phyloP scores from a whole-genome alignment of 2,113 vertebrate species.

The Tragelaphus buxtoni region DNA sequence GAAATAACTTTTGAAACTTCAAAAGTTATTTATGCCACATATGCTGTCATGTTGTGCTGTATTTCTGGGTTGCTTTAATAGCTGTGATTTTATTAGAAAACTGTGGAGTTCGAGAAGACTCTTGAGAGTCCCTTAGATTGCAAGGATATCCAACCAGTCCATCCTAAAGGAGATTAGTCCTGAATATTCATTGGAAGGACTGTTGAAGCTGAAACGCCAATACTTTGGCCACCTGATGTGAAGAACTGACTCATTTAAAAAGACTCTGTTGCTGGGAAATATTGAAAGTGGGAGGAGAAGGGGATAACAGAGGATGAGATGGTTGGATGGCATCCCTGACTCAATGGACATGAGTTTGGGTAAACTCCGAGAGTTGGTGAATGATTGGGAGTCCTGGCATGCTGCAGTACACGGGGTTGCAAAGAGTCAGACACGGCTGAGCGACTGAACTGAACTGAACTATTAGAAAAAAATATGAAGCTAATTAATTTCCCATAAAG shows the following conservation, averaged over 20 bases:
- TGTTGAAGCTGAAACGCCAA: neutral
- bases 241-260: neutral
- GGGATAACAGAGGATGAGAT: neutral
- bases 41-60: neutral
- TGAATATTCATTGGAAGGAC: neutral
- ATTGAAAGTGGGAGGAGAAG: neutral
- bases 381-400: neutral
- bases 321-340: neutral
- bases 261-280: neutral
- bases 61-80: neutral
- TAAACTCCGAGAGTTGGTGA: neutral
- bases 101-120: neutral
- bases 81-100: neutral
- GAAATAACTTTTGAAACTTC: neutral
- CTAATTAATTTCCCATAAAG: neutral
- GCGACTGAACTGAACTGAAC: neutral
- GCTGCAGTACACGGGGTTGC: neutral
- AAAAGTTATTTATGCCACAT: neutral
- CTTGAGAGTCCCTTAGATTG: neutral
- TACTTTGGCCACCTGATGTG: rapidly evolving
- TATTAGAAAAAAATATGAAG: neutral
- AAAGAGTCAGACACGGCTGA: neutral
- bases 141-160: neutral
- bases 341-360: neutral
- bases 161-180: neutral